Percentiles rank a stretch among this genome's conserved stretches.
Evolutionary conservation across 2,797 vertebrate genomes (phyloP).

Genomic region (Serranus cabrilla): DNA sequence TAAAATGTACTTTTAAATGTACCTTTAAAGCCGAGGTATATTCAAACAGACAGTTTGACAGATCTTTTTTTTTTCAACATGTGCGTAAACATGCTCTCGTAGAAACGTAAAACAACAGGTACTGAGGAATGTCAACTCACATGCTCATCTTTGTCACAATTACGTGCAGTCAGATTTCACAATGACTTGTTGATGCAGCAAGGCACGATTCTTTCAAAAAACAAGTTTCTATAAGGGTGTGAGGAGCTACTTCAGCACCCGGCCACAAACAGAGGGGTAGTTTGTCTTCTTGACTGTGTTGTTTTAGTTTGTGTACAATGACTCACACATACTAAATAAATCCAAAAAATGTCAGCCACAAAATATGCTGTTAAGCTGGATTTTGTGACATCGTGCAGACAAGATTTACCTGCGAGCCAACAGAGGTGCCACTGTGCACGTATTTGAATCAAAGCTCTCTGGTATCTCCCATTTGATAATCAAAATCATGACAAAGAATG

Average conservation of each 20-base stretch:
- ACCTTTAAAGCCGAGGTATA: too few relatives aligned
- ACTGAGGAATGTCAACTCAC: constrained; percentile 11
- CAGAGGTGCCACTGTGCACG: not conserved
- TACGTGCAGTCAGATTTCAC: not conserved
- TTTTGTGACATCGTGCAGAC: not conserved
- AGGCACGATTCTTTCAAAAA: not conserved
- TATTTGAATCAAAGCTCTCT: not conserved
- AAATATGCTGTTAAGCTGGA: constrained; percentile 6
- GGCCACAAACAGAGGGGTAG: not conserved
- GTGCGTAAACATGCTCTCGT: too few relatives aligned
- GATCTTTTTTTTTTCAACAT: too few relatives aligned
- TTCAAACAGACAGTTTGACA: too few relatives aligned
- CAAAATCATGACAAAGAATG: too few relatives aligned
- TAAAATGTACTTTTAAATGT: too few relatives aligned
- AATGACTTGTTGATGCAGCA: constrained; percentile 6
- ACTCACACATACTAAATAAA: not conserved
- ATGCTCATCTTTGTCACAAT: not conserved
- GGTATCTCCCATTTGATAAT: too few relatives aligned
- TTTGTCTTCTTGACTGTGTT: constrained; percentile 3
- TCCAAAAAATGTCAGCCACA: not conserved
- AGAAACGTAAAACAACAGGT: too few relatives aligned
- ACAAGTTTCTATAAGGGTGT: not conserved
- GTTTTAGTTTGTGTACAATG: not conserved
- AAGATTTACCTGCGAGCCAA: not conserved
- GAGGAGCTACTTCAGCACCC: not conserved